A percentile compares a stretch with the other conserved stretches of the same genome.
Evolutionary conservation across 2,113 vertebrate species (phyloP).

Genomic region (Zeus faber): DNA sequence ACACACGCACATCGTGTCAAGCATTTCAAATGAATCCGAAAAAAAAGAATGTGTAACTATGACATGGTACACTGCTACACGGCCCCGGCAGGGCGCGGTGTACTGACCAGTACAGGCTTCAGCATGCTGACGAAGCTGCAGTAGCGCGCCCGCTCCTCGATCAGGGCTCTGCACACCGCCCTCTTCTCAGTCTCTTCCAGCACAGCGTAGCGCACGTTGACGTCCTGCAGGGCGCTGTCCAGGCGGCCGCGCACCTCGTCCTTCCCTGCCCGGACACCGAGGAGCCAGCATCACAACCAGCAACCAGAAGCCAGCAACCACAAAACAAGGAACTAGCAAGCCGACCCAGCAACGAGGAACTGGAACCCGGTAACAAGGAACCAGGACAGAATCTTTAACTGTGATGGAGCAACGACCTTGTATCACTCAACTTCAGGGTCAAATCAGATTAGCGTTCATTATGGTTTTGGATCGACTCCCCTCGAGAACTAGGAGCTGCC

Average conservation of each 20-base stretch:
- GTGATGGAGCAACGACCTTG: no score
- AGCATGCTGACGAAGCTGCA: conserved; percentile 80
- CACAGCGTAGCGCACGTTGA: conserved; percentile 76
- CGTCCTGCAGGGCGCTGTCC: conserved; percentile 79
- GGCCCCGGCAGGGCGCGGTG: no score
- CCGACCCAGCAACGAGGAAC: no score
- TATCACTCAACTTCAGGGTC: no score
- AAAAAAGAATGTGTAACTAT: no score
- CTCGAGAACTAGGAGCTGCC: no score
- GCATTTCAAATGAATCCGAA: no score
- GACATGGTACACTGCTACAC: no score
- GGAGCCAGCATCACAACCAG: not conserved
- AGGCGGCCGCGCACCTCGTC: conserved; percentile 75
- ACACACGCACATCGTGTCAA: not conserved
- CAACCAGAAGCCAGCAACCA: not conserved
- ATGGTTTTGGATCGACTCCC: no score
- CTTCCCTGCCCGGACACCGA: conserved; percentile 66
- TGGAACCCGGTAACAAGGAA: no score
- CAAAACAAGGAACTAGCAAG: not conserved
- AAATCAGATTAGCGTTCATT: no score
- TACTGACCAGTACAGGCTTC: conserved; percentile 79
- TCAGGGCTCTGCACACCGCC: conserved; percentile 75
- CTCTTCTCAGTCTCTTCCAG: conserved; percentile 81
- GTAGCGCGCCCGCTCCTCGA: conserved; percentile 78
- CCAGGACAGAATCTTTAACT: no score